phyloP scores from a whole-genome alignment of 2,888 invertebrate genomes.

The Dusona sp. region DNA sequence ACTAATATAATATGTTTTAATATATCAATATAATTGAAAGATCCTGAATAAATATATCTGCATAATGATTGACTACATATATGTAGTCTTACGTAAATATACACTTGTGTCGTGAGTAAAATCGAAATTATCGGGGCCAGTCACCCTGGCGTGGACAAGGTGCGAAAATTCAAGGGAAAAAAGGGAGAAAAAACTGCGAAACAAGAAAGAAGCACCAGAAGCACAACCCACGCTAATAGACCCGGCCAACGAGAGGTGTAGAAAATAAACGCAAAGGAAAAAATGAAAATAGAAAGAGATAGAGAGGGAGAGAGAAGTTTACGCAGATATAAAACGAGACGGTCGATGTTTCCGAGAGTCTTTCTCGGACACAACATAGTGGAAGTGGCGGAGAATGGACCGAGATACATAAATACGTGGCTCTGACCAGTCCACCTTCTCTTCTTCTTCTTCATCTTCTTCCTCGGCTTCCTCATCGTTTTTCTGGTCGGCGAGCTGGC shows the following conservation, averaged over 20 bases:
- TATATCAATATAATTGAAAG: background rate
- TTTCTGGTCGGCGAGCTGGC: conserved; percentile 57
- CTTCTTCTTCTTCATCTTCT: conserved; percentile 34
- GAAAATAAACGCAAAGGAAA: background rate
- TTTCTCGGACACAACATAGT: conserved; percentile 18
- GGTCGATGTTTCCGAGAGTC: conserved; percentile 52
- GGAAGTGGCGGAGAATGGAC: conserved; percentile 51
- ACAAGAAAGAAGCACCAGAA: conserved; percentile 53
- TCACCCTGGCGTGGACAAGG: conserved; percentile 62
- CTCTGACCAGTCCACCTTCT: conserved; percentile 56
- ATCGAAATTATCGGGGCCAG: conserved; percentile 54
- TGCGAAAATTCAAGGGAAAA: conserved; percentile 47
- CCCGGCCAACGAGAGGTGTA: background rate
- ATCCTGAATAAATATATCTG: background rate
- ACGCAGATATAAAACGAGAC: conserved; percentile 41
- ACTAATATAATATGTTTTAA: background rate
- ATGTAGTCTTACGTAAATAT: background rate
- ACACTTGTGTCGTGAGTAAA: conserved; percentile 34
- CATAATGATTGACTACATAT: background rate
- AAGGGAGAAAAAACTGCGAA: conserved; percentile 43
- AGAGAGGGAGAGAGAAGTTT: conserved; percentile 33
- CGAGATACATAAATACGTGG: conserved; percentile 61
- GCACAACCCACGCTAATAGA: conserved; percentile 64
- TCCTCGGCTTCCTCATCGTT: conserved; percentile 32
- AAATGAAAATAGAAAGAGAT: background rate